Evolutionary conservation across 2,797 vertebrate genomes (phyloP).

Genomic region (Molossus molossus): DNA sequence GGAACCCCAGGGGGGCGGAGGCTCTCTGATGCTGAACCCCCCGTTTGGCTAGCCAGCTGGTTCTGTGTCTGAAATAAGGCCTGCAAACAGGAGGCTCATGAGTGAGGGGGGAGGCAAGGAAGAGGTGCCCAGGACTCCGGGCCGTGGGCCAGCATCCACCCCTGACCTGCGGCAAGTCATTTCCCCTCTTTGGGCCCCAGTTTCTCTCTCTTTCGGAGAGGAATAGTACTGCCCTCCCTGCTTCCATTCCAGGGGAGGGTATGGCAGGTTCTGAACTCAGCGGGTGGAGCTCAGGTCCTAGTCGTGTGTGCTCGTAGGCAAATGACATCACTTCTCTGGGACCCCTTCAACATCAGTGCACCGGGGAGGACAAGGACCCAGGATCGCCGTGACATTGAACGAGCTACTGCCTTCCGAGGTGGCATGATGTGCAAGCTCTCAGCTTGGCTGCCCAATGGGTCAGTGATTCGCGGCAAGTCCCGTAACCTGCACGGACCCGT

Average conservation of each 20-base stretch:
- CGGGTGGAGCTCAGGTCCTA: not conserved
- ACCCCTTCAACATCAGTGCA: not conserved
- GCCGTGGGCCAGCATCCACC: not conserved
- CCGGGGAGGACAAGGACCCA: not conserved
- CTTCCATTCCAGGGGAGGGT: not conserved
- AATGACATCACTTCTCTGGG: not conserved
- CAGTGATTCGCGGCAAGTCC: not conserved
- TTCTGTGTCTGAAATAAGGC: not conserved
- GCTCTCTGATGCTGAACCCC: not conserved
- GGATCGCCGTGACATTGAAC: fast-evolving
- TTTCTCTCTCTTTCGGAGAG: not conserved
- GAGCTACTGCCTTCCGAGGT: not conserved
- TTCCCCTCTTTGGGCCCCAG: not conserved
- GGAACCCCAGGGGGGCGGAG: not conserved
- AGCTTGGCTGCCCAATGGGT: fast-evolving
- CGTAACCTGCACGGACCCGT: not conserved
- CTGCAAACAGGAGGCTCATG: not conserved
- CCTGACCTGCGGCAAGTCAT: no score
- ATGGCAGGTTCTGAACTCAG: not conserved
- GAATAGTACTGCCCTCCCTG: not conserved
- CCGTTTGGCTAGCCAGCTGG: no score
- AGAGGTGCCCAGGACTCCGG: not conserved
- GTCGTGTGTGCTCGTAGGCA: not conserved
- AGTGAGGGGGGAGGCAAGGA: not conserved
- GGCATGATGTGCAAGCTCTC: fast-evolving